Percentiles rank a stretch among this genome's conserved stretches.
phyloP scores from a whole-genome alignment of 1,140 invertebrate genomes.

The Achroia grisella region DNA sequence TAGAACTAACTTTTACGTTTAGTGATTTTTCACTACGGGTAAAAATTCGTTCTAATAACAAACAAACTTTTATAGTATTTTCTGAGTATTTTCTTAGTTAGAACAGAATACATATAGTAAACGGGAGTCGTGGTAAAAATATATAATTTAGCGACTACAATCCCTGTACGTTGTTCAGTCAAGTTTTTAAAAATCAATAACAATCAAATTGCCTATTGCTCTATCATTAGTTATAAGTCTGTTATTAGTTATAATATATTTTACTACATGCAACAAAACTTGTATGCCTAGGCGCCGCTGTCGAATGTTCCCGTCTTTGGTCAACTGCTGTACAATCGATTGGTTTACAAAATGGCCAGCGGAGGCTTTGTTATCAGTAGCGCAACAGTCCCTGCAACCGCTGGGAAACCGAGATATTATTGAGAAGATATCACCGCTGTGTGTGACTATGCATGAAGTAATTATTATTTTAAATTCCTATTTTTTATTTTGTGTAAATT shows the following conservation, averaged over 20 bases:
- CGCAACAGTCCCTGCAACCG: conserved; percentile 54
- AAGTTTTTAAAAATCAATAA: too few relatives aligned
- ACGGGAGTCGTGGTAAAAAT: too few relatives aligned
- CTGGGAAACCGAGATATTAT: conserved; percentile 47
- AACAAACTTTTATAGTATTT: too few relatives aligned
- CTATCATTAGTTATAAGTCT: background rate
- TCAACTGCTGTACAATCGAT: conserved; percentile 95
- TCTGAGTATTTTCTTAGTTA: too few relatives aligned
- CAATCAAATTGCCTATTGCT: background rate
- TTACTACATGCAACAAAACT: background rate
- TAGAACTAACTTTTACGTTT: too few relatives aligned
- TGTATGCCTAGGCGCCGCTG: conserved; percentile 75
- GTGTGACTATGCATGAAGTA: conserved; percentile 84
- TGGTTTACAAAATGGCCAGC: conserved; percentile 95
- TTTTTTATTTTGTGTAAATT: too few relatives aligned
- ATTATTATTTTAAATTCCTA: background rate
- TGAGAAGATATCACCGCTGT: conserved; percentile 78
- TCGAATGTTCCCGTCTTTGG: conserved; percentile 91
- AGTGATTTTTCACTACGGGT: too few relatives aligned
- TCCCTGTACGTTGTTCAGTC: too few relatives aligned
- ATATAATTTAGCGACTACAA: too few relatives aligned
- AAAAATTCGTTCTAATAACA: too few relatives aligned
- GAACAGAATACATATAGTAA: too few relatives aligned
- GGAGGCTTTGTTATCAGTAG: conserved; percentile 89
- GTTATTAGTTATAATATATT: background rate